phyloP scores from a whole-genome alignment of 2,888 invertebrate species.

The Rotaria sp. region DNA sequence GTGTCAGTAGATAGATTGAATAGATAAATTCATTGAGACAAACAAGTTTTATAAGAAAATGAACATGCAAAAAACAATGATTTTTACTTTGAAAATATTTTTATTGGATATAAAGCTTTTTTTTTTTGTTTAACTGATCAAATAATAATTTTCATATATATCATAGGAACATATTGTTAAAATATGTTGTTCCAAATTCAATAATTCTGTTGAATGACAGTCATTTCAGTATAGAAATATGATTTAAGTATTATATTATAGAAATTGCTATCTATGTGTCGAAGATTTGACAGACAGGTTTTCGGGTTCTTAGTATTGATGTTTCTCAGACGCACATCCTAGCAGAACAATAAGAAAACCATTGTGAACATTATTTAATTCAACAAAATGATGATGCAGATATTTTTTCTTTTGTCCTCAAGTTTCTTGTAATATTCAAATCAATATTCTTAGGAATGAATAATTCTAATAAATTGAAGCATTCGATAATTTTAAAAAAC shows the following conservation, averaged over 20 bases:
- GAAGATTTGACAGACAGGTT: not conserved
- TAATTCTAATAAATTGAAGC: not conserved
- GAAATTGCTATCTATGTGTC: not conserved
- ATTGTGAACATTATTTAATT: not conserved
- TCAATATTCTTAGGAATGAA: not conserved
- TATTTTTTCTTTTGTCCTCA: not conserved
- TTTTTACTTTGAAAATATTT: too few relatives aligned
- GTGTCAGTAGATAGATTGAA: not conserved
- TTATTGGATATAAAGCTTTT: too few relatives aligned
- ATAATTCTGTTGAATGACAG: not conserved
- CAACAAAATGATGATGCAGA: not conserved
- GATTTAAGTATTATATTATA: not conserved
- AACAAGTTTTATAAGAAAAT: too few relatives aligned
- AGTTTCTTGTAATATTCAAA: not conserved
- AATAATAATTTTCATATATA: not conserved
- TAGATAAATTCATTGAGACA: not conserved
- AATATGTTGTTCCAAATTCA: not conserved
- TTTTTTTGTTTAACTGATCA: not conserved
- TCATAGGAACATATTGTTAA: not conserved
- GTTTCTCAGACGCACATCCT: not conserved
- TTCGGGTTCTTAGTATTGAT: not conserved
- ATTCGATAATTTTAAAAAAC: too few relatives aligned
- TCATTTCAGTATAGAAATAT: not conserved
- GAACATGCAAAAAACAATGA: too few relatives aligned
- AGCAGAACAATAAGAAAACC: not conserved